These are phyloP conservation scores for Xestobium rufovillosum DNA, from an alignment of 2,888 invertebrate species.

Conservation along the genomic window DNA sequence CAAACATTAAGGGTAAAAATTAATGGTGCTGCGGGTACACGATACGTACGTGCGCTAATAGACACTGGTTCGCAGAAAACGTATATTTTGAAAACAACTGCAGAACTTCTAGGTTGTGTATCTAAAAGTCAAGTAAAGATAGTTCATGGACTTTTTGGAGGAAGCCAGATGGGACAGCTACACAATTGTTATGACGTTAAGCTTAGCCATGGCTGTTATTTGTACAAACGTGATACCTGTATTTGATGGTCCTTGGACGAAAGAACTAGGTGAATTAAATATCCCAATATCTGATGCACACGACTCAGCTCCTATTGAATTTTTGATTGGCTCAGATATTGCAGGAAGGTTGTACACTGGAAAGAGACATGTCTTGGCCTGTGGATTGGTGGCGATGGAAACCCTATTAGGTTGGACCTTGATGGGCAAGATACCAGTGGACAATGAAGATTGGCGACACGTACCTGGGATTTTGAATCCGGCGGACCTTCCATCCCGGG, in stretches of 20 bases:
- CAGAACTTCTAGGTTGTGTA: background rate
- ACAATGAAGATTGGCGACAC: constrained; percentile 23
- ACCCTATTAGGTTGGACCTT: constrained; percentile 16
- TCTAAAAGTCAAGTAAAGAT: constrained; percentile 3
- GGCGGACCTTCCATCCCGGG: too few species aligned
- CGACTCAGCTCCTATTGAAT: too few species aligned
- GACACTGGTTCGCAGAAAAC: constrained; percentile 1
- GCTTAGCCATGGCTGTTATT: too few species aligned
- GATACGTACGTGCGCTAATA: constrained; percentile 4
- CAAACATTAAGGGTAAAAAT: constrained; percentile 8
- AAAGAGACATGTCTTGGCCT: constrained; percentile 12
- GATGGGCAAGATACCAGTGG: too few species aligned
- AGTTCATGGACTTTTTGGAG: constrained; percentile 10
- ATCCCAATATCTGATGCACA: too few species aligned
- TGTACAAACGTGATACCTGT: constrained; percentile 9
- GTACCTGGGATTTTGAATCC: constrained; percentile 28
- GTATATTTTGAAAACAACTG: too few species aligned
- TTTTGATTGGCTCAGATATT: constrained; percentile 12
- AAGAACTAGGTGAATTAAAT: too few species aligned
- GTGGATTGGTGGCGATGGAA: constrained; percentile 15
- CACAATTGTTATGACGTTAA: too few species aligned
- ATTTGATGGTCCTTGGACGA: constrained; percentile 7
- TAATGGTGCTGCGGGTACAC: background rate
- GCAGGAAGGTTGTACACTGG: constrained; percentile 14
- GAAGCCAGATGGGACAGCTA: too few species aligned